Percentiles rank a stretch among this genome's conserved stretches.
phyloP scores from a whole-genome alignment of 2,113 vertebrate genomes.

The Ornithorhynchus anatinus region DNA sequence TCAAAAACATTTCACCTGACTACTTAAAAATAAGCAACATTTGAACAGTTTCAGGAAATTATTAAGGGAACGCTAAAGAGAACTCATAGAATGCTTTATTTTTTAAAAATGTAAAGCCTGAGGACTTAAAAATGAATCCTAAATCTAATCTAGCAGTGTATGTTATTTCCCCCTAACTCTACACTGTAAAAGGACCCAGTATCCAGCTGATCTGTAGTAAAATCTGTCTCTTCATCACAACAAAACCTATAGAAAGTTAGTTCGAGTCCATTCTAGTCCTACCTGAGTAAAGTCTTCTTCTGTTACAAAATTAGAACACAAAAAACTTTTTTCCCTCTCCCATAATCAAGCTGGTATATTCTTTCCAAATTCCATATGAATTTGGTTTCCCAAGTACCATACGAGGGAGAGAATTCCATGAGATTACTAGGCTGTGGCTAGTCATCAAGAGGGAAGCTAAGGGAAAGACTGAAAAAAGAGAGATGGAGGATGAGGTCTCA shows the following conservation, averaged over 20 bases:
- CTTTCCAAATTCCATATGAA: not conserved
- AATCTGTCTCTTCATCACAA: conserved; percentile 12
- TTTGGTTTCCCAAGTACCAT: not conserved
- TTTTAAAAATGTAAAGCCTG: conserved; percentile 43
- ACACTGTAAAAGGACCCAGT: conserved; percentile 50
- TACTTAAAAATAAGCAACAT: conserved; percentile 35
- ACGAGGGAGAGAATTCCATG: not conserved
- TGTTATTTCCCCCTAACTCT: conserved; percentile 52
- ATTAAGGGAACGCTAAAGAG: conserved; percentile 2
- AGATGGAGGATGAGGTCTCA: too few relatives aligned
- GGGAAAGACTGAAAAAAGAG: too few relatives aligned
- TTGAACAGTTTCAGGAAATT: conserved; percentile 2
- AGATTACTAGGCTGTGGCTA: not conserved
- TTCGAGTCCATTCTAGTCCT: conserved; percentile 25
- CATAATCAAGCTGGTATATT: not conserved
- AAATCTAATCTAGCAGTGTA: conserved; percentile 36
- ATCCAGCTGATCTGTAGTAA: conserved; percentile 60
- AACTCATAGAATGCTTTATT: conserved; percentile 33
- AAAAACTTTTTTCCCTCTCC: conserved; percentile 23
- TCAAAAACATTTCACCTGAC: conserved; percentile 22
- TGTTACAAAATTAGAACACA: conserved; percentile 39
- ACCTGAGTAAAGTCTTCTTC: conserved; percentile 20
- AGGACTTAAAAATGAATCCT: conserved; percentile 36
- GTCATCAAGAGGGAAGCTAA: not conserved
- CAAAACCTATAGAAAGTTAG: conserved; percentile 19